Conservation (phyloP, 2,113 vertebrate species). For the Periophthalmus modestus region DNA sequence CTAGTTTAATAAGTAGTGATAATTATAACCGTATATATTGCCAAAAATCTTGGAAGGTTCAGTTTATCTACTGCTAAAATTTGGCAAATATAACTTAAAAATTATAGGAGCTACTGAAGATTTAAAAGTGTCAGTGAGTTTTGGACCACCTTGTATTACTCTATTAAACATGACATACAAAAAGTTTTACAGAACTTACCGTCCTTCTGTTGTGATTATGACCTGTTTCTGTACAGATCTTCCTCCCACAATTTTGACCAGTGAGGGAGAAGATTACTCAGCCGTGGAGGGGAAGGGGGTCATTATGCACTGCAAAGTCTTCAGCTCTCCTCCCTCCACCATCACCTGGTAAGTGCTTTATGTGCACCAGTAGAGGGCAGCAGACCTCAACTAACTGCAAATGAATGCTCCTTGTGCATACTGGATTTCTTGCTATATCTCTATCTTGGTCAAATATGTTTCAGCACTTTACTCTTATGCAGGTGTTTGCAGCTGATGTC, state of each 20-base stretch:
- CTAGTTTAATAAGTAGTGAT: no score
- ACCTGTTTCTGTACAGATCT: slow-evolving; percentile 77
- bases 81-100: no score
- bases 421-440: slow-evolving; percentile 15
- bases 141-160: no score
- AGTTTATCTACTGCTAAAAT: no score
- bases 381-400: slow-evolving; percentile 44
- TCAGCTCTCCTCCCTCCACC: slow-evolving; percentile 85
- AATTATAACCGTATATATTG: no score
- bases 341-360: slow-evolving; percentile 81
- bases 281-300: slow-evolving; percentile 80
- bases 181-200: background rate
- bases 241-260: slow-evolving; percentile 86
- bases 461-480: background rate
- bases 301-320: slow-evolving; percentile 85
- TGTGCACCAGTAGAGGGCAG: slow-evolving; percentile 69
- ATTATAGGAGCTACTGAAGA: no score
- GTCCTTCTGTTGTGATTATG: slow-evolving; percentile 2
- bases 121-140: no score
- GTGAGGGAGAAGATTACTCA: slow-evolving; percentile 81
- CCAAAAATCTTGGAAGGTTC: no score
- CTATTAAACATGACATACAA: background rate
- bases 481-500: background rate
- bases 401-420: background rate
- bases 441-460: background rate